phyloP scores from a whole-genome alignment of 2,113 vertebrate genomes.

The Promerops cafer region DNA sequence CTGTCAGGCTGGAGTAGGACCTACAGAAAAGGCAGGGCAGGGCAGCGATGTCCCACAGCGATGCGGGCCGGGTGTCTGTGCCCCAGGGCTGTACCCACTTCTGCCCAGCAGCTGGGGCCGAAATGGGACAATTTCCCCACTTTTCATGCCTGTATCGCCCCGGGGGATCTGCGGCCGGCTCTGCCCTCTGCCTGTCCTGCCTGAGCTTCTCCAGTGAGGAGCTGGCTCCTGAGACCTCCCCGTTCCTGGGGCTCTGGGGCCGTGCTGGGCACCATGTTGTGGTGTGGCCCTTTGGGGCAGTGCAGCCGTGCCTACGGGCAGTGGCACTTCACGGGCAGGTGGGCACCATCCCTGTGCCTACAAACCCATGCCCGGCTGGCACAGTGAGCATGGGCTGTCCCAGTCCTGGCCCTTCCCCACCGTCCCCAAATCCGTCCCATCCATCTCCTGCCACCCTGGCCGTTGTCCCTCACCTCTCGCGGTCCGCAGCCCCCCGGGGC shows the following conservation, averaged over 20 bases:
- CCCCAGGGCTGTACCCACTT: neutral
- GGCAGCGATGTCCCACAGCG: fast-evolving
- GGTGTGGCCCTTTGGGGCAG: neutral
- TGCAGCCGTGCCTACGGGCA: fast-evolving
- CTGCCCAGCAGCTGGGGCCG: neutral
- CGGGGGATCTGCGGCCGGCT: neutral
- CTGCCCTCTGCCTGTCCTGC: neutral
- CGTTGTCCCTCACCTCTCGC: neutral
- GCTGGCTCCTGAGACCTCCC: neutral
- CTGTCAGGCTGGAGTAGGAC: neutral
- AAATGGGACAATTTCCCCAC: neutral
- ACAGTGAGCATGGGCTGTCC: neutral
- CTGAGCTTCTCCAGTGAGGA: neutral
- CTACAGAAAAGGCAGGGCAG: neutral
- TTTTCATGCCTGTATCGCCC: neutral
- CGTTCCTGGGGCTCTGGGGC: fast-evolving
- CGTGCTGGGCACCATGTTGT: fast-evolving
- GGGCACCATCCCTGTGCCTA: neutral
- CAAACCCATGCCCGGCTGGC: fast-evolving
- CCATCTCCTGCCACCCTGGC: neutral
- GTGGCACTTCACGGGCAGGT: neutral
- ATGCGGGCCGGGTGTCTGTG: neutral
- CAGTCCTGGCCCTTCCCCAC: neutral
- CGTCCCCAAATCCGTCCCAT: neutral
- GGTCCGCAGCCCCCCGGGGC: neutral